phyloP scores from a whole-genome alignment of 92 coral and sea anemone genomes.

The Palythoa grandis region DNA sequence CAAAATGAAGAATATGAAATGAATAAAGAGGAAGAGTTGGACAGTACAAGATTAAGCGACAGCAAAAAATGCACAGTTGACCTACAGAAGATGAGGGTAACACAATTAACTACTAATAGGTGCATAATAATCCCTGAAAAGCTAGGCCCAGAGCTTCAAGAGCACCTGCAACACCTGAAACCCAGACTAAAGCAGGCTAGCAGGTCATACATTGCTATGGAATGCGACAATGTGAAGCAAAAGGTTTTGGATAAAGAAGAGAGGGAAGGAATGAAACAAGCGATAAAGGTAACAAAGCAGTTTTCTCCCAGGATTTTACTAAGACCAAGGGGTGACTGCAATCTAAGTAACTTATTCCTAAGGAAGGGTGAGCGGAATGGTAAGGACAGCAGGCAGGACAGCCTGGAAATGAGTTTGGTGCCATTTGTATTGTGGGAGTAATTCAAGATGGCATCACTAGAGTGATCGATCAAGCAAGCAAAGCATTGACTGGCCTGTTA shows the following conservation, averaged over 20 bases:
- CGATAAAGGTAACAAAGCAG: neutral
- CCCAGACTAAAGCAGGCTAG: neutral
- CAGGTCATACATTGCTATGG: neutral
- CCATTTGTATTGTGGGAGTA: too few species aligned
- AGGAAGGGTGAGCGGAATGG: too few species aligned
- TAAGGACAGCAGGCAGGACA: too few species aligned
- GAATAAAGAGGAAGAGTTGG: too few species aligned
- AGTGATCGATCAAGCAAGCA: too few species aligned
- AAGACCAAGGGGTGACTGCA: too few species aligned
- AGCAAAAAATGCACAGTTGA: neutral
- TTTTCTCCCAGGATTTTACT: too few species aligned
- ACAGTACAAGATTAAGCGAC: neutral
- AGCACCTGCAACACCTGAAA: neutral
- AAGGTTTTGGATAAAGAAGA: neutral
- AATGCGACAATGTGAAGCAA: neutral
- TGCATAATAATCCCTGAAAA: neutral
- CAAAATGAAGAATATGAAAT: too few species aligned
- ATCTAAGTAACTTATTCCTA: too few species aligned
- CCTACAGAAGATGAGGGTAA: neutral
- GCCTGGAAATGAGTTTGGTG: too few species aligned
- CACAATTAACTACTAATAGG: neutral
- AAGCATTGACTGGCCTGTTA: too few species aligned
- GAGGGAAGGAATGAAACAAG: neutral
- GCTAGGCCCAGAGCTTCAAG: neutral
- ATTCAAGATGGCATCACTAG: too few species aligned